These are phyloP conservation scores for Sinotaia quadrata DNA, from an alignment of 2,888 invertebrate species.

Conservation along the genomic window DNA sequence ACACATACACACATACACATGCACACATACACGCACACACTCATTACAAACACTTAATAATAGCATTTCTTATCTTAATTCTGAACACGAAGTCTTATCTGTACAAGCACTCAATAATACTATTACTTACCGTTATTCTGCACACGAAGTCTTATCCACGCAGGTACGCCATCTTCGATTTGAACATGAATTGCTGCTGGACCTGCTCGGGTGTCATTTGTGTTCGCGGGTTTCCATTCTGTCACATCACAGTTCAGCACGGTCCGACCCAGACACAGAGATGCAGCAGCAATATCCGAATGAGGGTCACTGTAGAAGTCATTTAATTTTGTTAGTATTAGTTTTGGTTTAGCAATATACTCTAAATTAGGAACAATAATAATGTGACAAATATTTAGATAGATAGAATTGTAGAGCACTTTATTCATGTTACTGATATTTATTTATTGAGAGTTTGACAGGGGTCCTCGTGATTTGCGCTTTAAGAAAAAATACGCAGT, in stretches of 20 bases:
- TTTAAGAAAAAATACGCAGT: too few relatives aligned
- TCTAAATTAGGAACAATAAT: too few relatives aligned
- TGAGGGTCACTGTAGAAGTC: conserved; percentile 51
- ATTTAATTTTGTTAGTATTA: not conserved
- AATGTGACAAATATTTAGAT: too few relatives aligned
- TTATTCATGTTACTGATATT: too few relatives aligned
- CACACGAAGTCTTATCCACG: conserved; percentile 55
- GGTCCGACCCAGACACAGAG: conserved; percentile 51
- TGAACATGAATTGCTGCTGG: conserved; percentile 29
- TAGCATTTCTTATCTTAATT: too few relatives aligned
- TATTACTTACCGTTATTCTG: conserved; percentile 50
- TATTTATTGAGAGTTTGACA: too few relatives aligned
- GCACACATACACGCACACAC: not conserved
- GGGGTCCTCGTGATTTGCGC: too few relatives aligned
- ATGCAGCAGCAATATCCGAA: conserved; percentile 46
- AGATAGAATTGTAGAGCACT: too few relatives aligned
- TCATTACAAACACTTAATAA: too few relatives aligned
- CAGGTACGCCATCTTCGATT: conserved; percentile 54
- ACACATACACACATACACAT: not conserved
- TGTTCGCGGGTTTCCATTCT: conserved; percentile 33
- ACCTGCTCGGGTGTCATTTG: not conserved
- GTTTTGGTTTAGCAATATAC: not conserved
- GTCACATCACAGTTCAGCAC: conserved; percentile 45
- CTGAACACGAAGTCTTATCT: too few relatives aligned
- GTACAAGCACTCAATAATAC: too few relatives aligned